Evolutionary conservation across 2,113 vertebrate genomes (phyloP).

Genomic region (Myodes glareolus): DNA sequence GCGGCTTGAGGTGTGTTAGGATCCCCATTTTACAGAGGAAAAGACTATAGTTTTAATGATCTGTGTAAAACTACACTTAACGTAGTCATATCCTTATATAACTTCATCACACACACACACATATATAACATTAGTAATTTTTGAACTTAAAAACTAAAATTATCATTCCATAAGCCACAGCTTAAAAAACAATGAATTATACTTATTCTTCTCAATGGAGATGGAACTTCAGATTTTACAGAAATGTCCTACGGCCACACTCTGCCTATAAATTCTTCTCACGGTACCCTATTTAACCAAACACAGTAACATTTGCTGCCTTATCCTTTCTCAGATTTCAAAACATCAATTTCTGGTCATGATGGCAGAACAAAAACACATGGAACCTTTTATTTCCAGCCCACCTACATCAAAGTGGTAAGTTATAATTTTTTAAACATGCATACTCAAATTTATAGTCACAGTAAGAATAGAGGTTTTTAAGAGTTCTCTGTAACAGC

Average conservation of each 20-base stretch:
- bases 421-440: neutral
- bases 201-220: neutral
- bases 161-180: neutral
- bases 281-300: neutral
- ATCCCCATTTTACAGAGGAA: neutral
- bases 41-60: neutral
- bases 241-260: neutral
- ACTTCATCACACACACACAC: too few relatives aligned
- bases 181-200: neutral
- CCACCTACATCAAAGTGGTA: neutral
- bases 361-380: neutral
- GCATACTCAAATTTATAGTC: neutral
- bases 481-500: neutral
- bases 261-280: neutral
- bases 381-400: neutral
- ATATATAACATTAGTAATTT: neutral
- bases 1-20: neutral
- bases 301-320: neutral
- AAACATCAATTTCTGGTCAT: conserved; percentile 5
- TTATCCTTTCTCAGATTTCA: neutral
- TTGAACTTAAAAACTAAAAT: neutral
- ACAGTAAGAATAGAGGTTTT: neutral
- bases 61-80: neutral
- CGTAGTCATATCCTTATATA: too few relatives aligned
- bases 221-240: neutral